These are phyloP conservation scores for Pristionchus exspectatus DNA, from an alignment of 2,888 invertebrate species.

Conservation along the genomic window DNA sequence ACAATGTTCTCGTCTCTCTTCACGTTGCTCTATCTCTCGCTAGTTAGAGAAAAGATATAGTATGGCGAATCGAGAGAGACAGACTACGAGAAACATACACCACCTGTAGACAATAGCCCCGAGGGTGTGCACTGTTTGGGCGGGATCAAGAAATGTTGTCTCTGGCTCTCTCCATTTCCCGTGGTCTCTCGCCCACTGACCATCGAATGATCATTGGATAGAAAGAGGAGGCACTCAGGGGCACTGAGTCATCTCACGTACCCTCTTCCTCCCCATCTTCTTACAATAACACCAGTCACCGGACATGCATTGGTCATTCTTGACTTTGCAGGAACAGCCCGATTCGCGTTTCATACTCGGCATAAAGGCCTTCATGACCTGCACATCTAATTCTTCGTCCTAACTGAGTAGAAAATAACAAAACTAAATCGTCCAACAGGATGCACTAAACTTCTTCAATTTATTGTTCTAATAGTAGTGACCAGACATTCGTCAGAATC, in stretches of 20 bases:
- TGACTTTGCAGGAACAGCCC: not conserved
- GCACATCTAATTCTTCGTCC: not conserved
- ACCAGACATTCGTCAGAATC: no score
- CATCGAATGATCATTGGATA: not conserved
- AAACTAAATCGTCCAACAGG: not conserved
- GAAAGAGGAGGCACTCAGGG: not conserved
- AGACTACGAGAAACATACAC: not conserved
- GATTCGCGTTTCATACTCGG: not conserved
- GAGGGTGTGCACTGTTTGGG: not conserved
- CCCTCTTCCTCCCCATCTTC: not conserved
- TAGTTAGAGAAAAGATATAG: no score
- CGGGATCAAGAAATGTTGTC: not conserved
- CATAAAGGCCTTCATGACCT: not conserved
- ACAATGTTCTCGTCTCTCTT: no score
- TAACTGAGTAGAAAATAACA: not conserved
- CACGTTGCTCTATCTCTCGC: no score
- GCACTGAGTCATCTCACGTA: not conserved
- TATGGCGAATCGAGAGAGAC: no score
- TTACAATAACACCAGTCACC: slow-evolving; percentile 7
- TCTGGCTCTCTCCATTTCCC: no score
- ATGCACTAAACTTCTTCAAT: not conserved
- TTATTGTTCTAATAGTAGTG: not conserved
- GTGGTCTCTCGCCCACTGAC: not conserved
- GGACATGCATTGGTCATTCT: not conserved
- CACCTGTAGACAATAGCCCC: not conserved